These are phyloP conservation scores for Notamacropus eugenii DNA, from an alignment of 2,797 vertebrate species.

Conservation along the genomic window DNA sequence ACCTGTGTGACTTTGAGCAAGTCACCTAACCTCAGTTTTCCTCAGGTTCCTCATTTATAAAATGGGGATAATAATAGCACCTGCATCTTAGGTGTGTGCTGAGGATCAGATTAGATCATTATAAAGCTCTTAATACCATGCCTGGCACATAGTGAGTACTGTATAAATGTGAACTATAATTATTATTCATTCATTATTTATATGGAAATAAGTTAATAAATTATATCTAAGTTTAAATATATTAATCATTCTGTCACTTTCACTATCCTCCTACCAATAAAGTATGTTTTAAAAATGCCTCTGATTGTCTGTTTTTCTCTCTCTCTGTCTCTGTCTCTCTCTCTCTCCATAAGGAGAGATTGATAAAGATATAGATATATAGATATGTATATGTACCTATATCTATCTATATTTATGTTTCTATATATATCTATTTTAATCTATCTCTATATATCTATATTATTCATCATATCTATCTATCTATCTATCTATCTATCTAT, in stretches of 20 bases:
- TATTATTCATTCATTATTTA: not conserved
- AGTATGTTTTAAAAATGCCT: not conserved
- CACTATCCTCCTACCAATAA: not conserved
- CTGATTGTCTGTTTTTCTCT: too few relatives aligned
- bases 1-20: not conserved
- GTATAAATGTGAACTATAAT: not conserved
- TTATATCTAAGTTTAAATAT: not conserved
- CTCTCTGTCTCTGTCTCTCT: too few relatives aligned
- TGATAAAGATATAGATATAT: too few relatives aligned
- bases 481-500: too few relatives aligned
- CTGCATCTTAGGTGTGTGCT: not conserved
- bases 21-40: not conserved
- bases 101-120: not conserved
- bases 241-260: not conserved
- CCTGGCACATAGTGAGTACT: not conserved
- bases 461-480: too few relatives aligned
- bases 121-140: not conserved
- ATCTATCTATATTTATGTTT: too few relatives aligned
- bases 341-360: too few relatives aligned
- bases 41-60: too few relatives aligned
- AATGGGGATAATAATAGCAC: too few relatives aligned
- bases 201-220: not conserved
- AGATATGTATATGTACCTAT: too few relatives aligned
- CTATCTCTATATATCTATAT: too few relatives aligned
- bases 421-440: too few relatives aligned